Evolutionary conservation across 2,797 vertebrate genomes (phyloP), one percentile per base, ranked within the genome.

Genomic region (Acanthiza pusilla): DNA sequence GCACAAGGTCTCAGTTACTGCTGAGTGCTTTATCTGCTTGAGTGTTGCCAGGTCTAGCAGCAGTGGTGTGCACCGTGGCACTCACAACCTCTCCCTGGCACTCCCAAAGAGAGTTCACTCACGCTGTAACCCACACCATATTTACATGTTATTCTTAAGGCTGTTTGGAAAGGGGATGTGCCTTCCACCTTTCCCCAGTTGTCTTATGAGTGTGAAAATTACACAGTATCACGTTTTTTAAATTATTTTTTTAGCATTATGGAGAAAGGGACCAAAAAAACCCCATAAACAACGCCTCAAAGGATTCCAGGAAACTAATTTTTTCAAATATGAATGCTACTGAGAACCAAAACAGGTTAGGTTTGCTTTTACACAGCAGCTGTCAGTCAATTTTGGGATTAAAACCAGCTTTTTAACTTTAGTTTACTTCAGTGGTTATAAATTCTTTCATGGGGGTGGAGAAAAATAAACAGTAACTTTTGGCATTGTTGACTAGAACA

Each of bases 391-490:
- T 87, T 91, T 85, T 71, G 58, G 77, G 77, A 80, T 96, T 76
- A 96, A 92, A 96, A 75, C 1, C 80, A 95, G 84, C 40, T 77
- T 93, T 96, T 97, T 94, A 55, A 76, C 74, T 89, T 73, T 9
- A 76, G 48, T 94, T 84, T 92, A 72, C 71, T 97, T 92, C 83
- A 88, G 54, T 48, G 78, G 72, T 58, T 82, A 79, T 71, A 87
- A 84, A 71, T 70, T 77, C 73, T 89, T 87, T 78, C 53, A 67
- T 77, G 81, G 84, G 53, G 81, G 71, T 2, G 29, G 91, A 93
- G 87, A 79, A 95, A 97, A 96, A 85, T 87, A 96, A 93, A 91
- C 96, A 93, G 75, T 85, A 89, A 97, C 77, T 95, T 90, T 86
- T 90, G 92, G 91, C 81, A 83, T 92, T 95, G 89, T 96, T 94